Evolutionary conservation across 2,888 invertebrate genomes (phyloP), one percentile per base, ranked within the genome.

Genomic region (Tipula lateralis): DNA sequence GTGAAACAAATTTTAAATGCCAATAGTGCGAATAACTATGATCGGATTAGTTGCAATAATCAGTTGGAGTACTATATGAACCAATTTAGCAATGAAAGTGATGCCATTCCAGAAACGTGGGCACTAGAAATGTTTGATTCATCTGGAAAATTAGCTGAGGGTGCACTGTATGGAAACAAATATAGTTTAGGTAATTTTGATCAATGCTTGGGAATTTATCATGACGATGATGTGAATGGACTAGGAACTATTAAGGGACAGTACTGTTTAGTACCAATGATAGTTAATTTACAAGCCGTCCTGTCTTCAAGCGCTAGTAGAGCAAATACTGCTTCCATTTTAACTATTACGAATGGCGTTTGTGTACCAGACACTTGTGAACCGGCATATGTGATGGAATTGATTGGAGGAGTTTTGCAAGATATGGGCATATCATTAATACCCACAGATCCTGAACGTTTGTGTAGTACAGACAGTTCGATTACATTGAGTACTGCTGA

Each of bases 361-460:
- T 90, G 90, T 84, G 87, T 90, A 13, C 90, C 90, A 4, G 88
- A 87, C 83, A 87, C 88, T 0, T 90, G 90, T 82, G 87, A 88
- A 16, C 86, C 88, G 3, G 29, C 85, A 0, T 87, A 87, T 29
- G 85, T 83, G 6, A 34, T 36, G 36, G 4, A 19, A 12, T 0
- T 12, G 24, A 19, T 36, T 3, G 39, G 36, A 29, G 12, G 7
- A 0, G 19, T 19, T 16, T 83, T 83, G 24, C 4, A 19, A 36
- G 16, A 16, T 19, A 29, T 36, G 34, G 39, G 39, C 29, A 36
- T 36, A 39, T 29, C 19, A 1, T 12, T 29, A 7, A 13, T 36
- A 12, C 19, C 34, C 3, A 19, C 19, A 1, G 39, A 83, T 36
- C 83, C 34, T 1, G 3, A 16, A 36, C 1, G 19, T 9, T 16